Evolutionary conservation across 37 sponge, comb jelly and placozoan species (phyloP).

Genomic region (Aphrocallistes beatrix): DNA sequence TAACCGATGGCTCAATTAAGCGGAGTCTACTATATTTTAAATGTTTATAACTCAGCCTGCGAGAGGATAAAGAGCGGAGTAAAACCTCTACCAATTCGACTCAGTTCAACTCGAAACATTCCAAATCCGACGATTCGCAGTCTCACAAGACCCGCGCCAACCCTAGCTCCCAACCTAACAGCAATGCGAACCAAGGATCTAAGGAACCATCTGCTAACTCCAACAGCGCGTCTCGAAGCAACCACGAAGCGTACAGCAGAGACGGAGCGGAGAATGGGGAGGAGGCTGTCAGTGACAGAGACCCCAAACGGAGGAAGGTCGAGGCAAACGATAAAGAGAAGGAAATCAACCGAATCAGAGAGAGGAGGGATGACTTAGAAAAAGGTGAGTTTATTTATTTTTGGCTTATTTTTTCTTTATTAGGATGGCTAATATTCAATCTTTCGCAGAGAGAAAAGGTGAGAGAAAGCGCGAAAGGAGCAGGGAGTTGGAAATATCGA

Average conservation of each 20-base stretch:
- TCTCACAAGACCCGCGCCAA: not conserved
- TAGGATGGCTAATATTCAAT: not conserved
- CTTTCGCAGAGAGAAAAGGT: constrained; percentile 20
- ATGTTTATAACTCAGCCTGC: not conserved
- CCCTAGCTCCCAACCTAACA: not conserved
- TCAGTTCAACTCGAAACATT: not conserved
- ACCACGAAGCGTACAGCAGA: not conserved
- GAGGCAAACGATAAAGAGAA: constrained; percentile 10
- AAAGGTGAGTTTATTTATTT: not conserved
- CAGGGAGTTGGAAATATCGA: constrained; percentile 15
- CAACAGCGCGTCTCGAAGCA: not conserved
- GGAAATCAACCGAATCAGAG: not conserved
- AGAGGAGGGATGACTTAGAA: not conserved
- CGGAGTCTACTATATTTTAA: not conserved
- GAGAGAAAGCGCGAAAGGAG: constrained; percentile 30
- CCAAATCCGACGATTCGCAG: not conserved
- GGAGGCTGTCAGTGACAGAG: not conserved
- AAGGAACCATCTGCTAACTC: not conserved
- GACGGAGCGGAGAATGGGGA: not conserved
- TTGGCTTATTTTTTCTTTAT: not conserved
- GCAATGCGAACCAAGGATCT: not conserved
- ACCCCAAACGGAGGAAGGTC: not conserved
- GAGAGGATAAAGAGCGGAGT: not conserved
- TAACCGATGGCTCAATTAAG: too few species aligned
- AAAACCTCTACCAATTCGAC: not conserved